phyloP scores from a whole-genome alignment of 2,888 invertebrate genomes.

The Lepidochitona cinerea region DNA sequence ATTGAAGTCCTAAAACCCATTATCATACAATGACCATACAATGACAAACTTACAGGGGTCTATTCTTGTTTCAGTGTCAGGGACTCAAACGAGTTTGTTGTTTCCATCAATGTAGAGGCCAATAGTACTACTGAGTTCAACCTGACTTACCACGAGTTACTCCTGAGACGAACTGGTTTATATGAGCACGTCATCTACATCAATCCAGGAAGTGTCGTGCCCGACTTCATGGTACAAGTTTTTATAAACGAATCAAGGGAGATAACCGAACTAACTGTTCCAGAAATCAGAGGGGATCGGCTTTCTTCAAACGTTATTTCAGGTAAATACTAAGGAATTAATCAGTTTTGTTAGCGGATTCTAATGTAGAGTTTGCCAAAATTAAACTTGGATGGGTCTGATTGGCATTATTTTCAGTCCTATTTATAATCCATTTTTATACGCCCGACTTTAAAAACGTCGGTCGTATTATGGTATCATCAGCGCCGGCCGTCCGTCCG shows the following conservation, averaged over 20 bases:
- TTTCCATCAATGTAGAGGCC: conserved; percentile 79
- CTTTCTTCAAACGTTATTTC: conserved; percentile 8
- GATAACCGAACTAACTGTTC: conserved; percentile 77
- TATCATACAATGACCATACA: too few relatives aligned
- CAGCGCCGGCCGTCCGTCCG: too few relatives aligned
- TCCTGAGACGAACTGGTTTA: conserved; percentile 76
- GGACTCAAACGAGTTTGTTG: conserved; percentile 80
- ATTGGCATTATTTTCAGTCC: too few relatives aligned
- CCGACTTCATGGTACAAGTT: conserved; percentile 77
- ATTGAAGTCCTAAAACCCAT: too few relatives aligned
- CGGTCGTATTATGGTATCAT: too few relatives aligned
- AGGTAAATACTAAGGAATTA: conserved; percentile 11
- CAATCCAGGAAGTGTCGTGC: conserved; percentile 79
- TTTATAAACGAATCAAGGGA: conserved; percentile 77
- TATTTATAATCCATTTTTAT: too few relatives aligned
- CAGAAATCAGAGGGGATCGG: conserved; percentile 74
- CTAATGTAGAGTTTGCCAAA: too few relatives aligned
- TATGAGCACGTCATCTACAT: conserved; percentile 81
- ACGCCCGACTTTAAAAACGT: too few relatives aligned
- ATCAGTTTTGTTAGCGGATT: too few relatives aligned
- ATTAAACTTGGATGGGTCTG: too few relatives aligned
- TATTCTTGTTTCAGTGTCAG: conserved; percentile 62
- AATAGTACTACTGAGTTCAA: conserved; percentile 78
- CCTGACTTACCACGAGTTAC: conserved; percentile 81
- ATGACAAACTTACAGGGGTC: not conserved